Evolutionary conservation across 2,797 vertebrate species (phyloP).

Genomic region (Scleropages formosus): DNA sequence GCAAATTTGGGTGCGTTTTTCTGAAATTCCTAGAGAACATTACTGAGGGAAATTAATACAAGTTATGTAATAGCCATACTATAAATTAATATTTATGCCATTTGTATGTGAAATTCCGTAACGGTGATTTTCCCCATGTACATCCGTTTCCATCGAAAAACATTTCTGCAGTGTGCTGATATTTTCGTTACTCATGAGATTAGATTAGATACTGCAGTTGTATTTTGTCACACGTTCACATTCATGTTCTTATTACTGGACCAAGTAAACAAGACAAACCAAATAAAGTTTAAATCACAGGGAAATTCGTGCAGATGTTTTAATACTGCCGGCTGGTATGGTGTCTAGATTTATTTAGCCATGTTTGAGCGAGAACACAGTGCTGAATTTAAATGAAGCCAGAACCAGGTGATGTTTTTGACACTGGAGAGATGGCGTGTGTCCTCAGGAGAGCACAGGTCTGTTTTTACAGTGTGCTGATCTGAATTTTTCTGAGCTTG

Average conservation of each 20-base stretch:
- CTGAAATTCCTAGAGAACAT: constrained; percentile 23
- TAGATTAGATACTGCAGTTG: constrained; percentile 23
- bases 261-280: constrained; percentile 27
- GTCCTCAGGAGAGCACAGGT: constrained; percentile 1
- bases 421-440: neutral
- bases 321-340: constrained; percentile 1
- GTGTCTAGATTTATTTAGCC: neutral
- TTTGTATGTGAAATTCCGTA: constrained; percentile 1
- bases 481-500: neutral
- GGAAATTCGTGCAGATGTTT: constrained; percentile 22
- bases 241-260: constrained; percentile 26
- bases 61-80: constrained; percentile 25
- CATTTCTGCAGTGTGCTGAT: constrained; percentile 10
- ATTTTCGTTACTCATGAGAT: constrained; percentile 20
- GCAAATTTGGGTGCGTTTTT: constrained; percentile 15
- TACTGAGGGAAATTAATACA: constrained; percentile 8
- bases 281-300: constrained; percentile 24
- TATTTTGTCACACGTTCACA: constrained; percentile 5
- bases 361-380: neutral
- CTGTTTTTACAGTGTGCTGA: neutral
- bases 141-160: constrained; percentile 5
- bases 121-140: neutral
- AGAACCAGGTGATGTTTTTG: constrained; percentile 19
- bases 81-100: constrained; percentile 24
- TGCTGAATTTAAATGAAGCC: neutral